phyloP scores from a whole-genome alignment of 2,797 vertebrate species.

The Intellagama lesueurii region DNA sequence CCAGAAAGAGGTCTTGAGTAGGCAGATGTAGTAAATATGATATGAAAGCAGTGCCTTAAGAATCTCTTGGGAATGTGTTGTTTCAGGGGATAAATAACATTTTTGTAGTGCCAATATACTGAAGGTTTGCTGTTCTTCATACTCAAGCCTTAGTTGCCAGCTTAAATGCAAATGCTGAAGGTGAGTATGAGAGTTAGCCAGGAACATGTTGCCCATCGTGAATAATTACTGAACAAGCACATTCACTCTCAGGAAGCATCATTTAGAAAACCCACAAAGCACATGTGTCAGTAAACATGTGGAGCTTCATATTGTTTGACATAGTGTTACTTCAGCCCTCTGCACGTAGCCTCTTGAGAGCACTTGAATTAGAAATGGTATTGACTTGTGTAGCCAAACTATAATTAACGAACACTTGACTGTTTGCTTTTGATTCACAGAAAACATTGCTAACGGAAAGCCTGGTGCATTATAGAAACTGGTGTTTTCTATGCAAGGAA shows the following conservation, averaged over 20 bases:
- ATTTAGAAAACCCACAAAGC: constrained; percentile 34
- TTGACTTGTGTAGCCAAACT: constrained; percentile 51
- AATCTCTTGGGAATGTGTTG: constrained; percentile 53
- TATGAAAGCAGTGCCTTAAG: constrained; percentile 35
- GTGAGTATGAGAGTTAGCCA: constrained; percentile 24
- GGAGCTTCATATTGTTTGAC: constrained; percentile 49
- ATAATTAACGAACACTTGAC: constrained; percentile 29
- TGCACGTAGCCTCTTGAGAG: constrained; percentile 39
- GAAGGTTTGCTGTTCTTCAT: constrained; percentile 33
- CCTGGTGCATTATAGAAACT: neutral
- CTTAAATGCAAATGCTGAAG: constrained; percentile 38
- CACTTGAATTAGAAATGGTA: constrained; percentile 44
- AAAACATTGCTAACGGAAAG: constrained; percentile 17
- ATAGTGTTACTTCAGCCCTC: constrained; percentile 26
- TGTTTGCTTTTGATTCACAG: constrained; percentile 39
- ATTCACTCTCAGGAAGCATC: constrained; percentile 33
- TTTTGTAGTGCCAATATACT: constrained; percentile 41
- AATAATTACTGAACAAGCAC: constrained; percentile 54
- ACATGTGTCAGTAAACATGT: constrained; percentile 41
- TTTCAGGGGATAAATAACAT: constrained; percentile 55
- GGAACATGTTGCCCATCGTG: constrained; percentile 31
- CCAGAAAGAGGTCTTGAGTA: neutral
- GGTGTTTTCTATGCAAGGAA: constrained; percentile 18
- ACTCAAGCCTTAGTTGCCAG: constrained; percentile 33
- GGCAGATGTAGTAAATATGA: constrained; percentile 39